phyloP scores from a whole-genome alignment of 2,113 vertebrate genomes.

The Hippocampus comes region DNA sequence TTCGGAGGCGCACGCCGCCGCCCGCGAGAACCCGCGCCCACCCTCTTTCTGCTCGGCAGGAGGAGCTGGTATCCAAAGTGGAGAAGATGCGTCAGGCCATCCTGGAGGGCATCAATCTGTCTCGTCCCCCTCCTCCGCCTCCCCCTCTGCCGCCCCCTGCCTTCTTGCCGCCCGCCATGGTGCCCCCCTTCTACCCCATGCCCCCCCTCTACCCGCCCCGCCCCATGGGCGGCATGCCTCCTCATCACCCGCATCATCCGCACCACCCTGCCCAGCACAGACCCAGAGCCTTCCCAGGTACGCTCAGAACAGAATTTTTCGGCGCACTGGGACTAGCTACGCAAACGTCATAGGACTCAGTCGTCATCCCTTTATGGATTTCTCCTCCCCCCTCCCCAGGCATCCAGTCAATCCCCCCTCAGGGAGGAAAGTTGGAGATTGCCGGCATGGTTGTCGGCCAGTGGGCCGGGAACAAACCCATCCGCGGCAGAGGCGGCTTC shows the following conservation, averaged over 20 bases:
- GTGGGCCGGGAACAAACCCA: conserved; percentile 87
- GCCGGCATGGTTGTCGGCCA: conserved; percentile 92
- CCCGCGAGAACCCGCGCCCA: neutral
- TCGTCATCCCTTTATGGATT: neutral
- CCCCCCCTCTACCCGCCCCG: conserved; percentile 80
- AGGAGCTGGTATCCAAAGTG: conserved; percentile 82
- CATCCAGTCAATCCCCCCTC: conserved; percentile 86
- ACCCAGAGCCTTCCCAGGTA: conserved; percentile 84
- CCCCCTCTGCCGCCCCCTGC: conserved; percentile 84
- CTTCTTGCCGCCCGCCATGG: conserved; percentile 80
- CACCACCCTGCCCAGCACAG: conserved; percentile 74
- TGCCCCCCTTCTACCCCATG: conserved; percentile 83
- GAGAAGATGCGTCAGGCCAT: conserved; percentile 93
- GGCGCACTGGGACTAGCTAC: too few relatives aligned
- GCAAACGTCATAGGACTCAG: neutral
- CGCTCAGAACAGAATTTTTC: neutral
- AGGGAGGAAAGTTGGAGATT: conserved; percentile 91
- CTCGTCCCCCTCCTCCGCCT: conserved; percentile 76
- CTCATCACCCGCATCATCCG: conserved; percentile 72
- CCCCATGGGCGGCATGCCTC: conserved; percentile 79
- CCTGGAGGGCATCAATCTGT: conserved; percentile 85
- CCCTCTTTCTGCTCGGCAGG: conserved; percentile 46
- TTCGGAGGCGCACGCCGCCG: too few relatives aligned
- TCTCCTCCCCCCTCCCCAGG: conserved; percentile 55
- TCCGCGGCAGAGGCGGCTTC: conserved; percentile 82